These are phyloP conservation scores for Thyatira batis DNA, from an alignment of 2,888 invertebrate species.

Conservation along the genomic window DNA sequence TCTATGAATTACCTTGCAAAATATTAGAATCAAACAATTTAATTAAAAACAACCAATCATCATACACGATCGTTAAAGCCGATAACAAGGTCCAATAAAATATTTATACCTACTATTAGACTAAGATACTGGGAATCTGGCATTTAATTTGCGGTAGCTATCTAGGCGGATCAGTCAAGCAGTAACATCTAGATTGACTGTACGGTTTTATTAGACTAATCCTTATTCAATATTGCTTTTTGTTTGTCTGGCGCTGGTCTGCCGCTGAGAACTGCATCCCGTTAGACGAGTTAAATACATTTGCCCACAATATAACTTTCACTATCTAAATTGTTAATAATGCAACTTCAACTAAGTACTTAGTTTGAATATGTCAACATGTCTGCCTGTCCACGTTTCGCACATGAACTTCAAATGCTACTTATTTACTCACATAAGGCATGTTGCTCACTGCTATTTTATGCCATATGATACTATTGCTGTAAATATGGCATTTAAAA, in stretches of 20 bases:
- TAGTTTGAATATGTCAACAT: conserved; percentile 69
- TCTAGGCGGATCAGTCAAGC: conserved; percentile 76
- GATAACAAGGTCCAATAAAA: conserved; percentile 1
- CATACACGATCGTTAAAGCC: neutral
- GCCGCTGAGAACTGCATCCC: conserved; percentile 46
- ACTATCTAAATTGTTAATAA: conserved; percentile 69
- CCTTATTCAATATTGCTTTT: conserved; percentile 75
- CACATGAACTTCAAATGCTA: conserved; percentile 46
- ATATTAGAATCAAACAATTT: neutral
- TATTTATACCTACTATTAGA: conserved; percentile 32
- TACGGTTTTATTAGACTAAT: conserved; percentile 76
- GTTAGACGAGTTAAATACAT: conserved; percentile 49
- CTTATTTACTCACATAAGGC: conserved; percentile 46
- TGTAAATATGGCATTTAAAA: neutral
- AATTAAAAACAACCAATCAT: neutral
- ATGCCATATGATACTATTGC: neutral
- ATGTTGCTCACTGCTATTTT: neutral
- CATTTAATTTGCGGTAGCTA: conserved; percentile 71
- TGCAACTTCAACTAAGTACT: conserved; percentile 59
- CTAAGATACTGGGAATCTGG: conserved; percentile 77
- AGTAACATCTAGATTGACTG: conserved; percentile 75
- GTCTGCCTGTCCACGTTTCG: conserved; percentile 59
- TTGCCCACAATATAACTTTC: conserved; percentile 64
- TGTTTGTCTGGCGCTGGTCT: conserved; percentile 51
- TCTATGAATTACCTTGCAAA: neutral